These are phyloP conservation scores for Neotoxoptera formosana DNA, from an alignment of 1,140 invertebrate species.

Conservation along the genomic window DNA sequence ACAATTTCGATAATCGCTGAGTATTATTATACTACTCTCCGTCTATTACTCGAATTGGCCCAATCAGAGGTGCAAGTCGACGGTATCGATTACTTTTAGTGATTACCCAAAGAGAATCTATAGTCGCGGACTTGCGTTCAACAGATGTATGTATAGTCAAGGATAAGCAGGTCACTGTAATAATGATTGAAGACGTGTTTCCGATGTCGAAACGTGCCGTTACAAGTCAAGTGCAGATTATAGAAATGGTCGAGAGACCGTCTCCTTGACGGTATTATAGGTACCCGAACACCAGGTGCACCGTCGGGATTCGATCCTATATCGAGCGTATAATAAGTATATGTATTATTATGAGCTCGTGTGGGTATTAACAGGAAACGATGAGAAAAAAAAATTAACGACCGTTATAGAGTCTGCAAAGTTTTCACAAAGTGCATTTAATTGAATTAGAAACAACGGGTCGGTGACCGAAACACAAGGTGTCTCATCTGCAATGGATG, in stretches of 20 bases:
- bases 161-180: too few species aligned
- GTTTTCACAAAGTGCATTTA: not conserved
- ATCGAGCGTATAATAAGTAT: not conserved
- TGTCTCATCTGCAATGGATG: not conserved
- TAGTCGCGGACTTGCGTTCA: not conserved
- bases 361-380: not conserved
- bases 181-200: too few species aligned
- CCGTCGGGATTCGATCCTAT: not conserved
- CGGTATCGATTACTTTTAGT: not conserved
- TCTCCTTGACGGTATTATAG: not conserved
- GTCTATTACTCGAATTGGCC: not conserved
- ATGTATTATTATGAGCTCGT: not conserved
- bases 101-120: too few species aligned
- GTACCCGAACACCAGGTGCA: not conserved
- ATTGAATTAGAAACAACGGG: not conserved
- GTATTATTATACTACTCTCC: too few species aligned
- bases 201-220: too few species aligned
- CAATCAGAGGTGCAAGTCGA: not conserved
- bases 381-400: not conserved
- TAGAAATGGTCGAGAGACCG: not conserved
- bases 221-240: not conserved
- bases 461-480: not conserved
- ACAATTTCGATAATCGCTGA: too few species aligned
- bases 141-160: too few species aligned
- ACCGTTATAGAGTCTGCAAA: not conserved